Evolutionary conservation across 2,888 invertebrate species (phyloP), one percentile per base, ranked within the genome.

Genomic region (Sclerodermus sp.): DNA sequence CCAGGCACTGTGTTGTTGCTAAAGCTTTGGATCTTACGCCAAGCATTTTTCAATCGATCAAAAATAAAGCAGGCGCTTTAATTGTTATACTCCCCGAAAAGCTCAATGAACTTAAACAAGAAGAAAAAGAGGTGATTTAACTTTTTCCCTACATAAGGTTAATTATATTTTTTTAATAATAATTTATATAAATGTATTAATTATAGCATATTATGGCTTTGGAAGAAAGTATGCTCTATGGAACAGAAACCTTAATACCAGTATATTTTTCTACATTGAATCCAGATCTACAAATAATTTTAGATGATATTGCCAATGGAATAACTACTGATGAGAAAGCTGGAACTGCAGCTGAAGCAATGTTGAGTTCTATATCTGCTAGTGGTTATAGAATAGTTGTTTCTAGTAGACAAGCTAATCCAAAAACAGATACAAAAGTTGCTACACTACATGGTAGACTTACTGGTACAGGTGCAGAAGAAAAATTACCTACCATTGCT

Each of bases 351-450:
- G 79, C 90, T 10, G 89, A 91, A 72, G 93, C 93, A 6, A 82
- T 96, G 77, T 79, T 94, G 51, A 89, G 89, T 70, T 88, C 92
- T 12, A 87, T 96, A n/a, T 90, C 93, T 14, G 94, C 93, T 0
- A 96, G 95, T 81, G 96, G 96, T 9, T 96, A 95, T 80, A 96
- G 96, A 80, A 87, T 94, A 70, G 91, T 93, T 57, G 88, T 95
- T 18, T 85, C 88, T 52, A 87, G 91, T 5, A 82, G 87, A 15
- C 85, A 87, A 55, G 87, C 88, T 23, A 81, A 85, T 46, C 82
- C 87, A 3, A 87, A 88, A 69, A 81, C 86, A 60, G 93, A 94
- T 66, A 86, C 91, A 29, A 90, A 90, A 78, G 85, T 96, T 14
- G 87, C 90, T n/a, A 92, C 91, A 4, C 82, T 97, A 43, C 88